Conservation (phyloP, 2,888 invertebrate species). For the Lithosia quadra region DNA sequence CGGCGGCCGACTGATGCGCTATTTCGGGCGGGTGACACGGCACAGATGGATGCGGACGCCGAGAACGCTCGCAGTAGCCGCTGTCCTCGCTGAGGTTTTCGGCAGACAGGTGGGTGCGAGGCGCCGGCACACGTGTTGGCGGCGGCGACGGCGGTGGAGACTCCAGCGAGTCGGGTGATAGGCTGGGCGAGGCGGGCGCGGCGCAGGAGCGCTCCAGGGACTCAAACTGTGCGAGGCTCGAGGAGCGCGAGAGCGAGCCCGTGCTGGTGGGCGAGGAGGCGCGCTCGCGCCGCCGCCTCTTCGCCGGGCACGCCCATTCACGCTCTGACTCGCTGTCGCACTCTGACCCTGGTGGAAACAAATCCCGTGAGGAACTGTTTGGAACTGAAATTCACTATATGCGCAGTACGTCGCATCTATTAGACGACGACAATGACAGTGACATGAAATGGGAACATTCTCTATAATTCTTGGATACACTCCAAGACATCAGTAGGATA, state of each 20-base stretch:
- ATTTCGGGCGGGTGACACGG: constrained; percentile 71
- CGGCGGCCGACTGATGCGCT: constrained; percentile 68
- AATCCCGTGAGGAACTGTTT: constrained; percentile 45
- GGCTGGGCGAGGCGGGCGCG: constrained; percentile 77
- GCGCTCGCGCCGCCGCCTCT: constrained; percentile 89
- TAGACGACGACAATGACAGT: constrained; percentile 79
- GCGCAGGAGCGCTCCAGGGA: constrained; percentile 89
- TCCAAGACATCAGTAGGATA: constrained; percentile 68
- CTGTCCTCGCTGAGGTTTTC: constrained; percentile 94
- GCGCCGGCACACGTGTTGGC: constrained; percentile 67
- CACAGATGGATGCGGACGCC: constrained; percentile 72
- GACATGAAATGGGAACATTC: constrained; percentile 70
- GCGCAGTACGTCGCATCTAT: constrained; percentile 59
- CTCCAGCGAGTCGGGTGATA: constrained; percentile 83
- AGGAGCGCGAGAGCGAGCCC: constrained; percentile 91
- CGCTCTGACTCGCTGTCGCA: constrained; percentile 90
- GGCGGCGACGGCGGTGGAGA: constrained; percentile 78
- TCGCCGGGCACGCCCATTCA: constrained; percentile 92
- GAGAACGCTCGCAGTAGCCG: constrained; percentile 89
- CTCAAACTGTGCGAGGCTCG: constrained; percentile 94
- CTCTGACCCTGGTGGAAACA: constrained; percentile 76
- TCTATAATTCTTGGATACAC: constrained; percentile 66
- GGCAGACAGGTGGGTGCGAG: constrained; percentile 88
- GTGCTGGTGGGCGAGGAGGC: constrained; percentile 77
- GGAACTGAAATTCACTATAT: constrained; percentile 31